Base-by-base conservation (phyloP, 2,888 invertebrate genomes). In the Eupithecia dodoneata region DNA sequence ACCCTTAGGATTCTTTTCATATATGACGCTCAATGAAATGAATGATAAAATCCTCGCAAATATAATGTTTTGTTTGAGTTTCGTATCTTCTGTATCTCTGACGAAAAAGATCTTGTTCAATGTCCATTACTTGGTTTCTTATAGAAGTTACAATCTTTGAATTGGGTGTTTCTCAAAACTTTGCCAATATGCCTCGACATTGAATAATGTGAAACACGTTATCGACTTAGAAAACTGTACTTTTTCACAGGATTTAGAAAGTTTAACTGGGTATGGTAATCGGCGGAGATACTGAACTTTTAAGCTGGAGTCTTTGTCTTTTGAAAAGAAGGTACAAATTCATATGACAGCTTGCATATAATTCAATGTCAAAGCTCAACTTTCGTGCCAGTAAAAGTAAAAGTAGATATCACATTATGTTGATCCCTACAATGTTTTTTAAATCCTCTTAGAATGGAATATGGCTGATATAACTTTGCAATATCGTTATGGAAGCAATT, bases 201-300 rank as follows among this genome's bases (percentile, higher is more conserved):
- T 79, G 77, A 78, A 78, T 79, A 73, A 76, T 75, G 73, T 47
- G 71, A 76, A 76, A 74, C 76, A 73, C 69, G 70, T 79, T 74
- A 73, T 79, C 73, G 76, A 73, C 75, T 81, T 77, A 59, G 63
- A 66, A 76, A 78, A 81, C 71, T 30, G n/a, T 74, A 76, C 73
- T 75, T 72, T 77, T 77, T 10, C 63, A 74, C 30, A 45, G 47
- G 49, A 76, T 76, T 78, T 73, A 18, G 70, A 63, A 63, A 63
- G 63, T 63, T 63, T 63, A 63, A 63, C 63, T 30, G 63, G 30
- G 63, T 63, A 63, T 63, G 63, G 63, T 63, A 63, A 63, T 63
- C 30, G 30, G 10, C 30, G 12, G 63, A 63, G 63, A 63, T 63
- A 63, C 18, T 18, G 59, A 55, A 30, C 12, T 63, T 30, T 63